phyloP scores from a whole-genome alignment of 2,797 vertebrate genomes.

The Aythya fuligula region DNA sequence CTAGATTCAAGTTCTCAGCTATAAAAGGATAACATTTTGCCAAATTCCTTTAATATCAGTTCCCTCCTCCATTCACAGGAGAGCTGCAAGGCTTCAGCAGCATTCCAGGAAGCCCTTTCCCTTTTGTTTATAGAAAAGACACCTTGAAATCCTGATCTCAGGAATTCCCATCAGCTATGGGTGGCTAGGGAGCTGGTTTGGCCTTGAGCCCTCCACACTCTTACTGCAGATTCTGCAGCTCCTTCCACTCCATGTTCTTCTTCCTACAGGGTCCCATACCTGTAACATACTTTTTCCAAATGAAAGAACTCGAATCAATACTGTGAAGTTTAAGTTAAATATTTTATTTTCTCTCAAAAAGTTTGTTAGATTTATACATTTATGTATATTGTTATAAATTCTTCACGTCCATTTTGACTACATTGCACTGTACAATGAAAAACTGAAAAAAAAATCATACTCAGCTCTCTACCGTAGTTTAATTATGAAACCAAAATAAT shows the following conservation, averaged over 20 bases:
- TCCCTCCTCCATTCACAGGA: background rate
- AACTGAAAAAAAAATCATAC: background rate
- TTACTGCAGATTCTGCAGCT: background rate
- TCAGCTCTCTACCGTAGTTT: background rate
- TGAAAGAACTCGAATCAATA: background rate
- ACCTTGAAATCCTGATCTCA: background rate
- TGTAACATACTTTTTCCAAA: no score
- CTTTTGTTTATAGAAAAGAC: background rate
- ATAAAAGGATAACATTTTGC: background rate
- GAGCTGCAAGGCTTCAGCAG: background rate
- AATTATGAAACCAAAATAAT: background rate
- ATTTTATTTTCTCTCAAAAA: background rate
- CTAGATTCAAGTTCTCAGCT: background rate
- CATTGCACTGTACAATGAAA: background rate
- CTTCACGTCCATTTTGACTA: background rate
- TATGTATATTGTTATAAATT: background rate
- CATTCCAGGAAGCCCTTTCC: background rate
- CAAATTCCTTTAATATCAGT: background rate
- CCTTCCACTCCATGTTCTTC: rapidly evolving
- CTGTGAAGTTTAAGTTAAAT: background rate
- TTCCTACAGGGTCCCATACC: background rate
- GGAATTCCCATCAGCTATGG: rapidly evolving
- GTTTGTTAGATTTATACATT: background rate
- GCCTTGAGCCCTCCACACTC: background rate
- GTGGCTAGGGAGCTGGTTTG: background rate